Evolutionary conservation across 2,888 invertebrate species (phyloP), one percentile per base, ranked within the genome.

Genomic region (Lithodes maja): DNA sequence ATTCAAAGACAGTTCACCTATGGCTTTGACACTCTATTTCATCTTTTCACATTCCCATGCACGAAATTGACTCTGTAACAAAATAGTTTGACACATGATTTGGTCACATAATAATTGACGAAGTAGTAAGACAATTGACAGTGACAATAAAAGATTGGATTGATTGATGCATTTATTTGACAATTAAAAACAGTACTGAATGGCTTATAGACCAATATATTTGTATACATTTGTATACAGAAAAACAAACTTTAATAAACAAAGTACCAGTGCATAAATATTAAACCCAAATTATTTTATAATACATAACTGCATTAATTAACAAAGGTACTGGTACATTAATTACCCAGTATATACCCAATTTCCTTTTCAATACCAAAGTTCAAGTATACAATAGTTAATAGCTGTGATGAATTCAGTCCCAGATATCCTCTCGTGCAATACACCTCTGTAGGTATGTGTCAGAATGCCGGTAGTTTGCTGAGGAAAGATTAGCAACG

Each of bases 391-490:
- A 55, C 55, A 5, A 55, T 9, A 3, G 5, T 3, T 55, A 3
- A 55, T 9, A 3, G 33, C 33, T 12, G 2, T 2, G 15, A n/a
- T 3, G 12, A 55, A 9, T 2, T 33, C 49, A 77, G 2, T 77
- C 77, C 49, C 77, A 33, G 77, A 33, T 77, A 33, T 77, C 77
- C 33, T 77, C 77, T 15, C 77, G 49, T 33, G 77, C 54, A 53
- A 54, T 53, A 0, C n/a, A 54, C n/a, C 54, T 54, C 52, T n/a
- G 12, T 80, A 80, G 54, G 53, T 17, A 54, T 52, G 54, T 33
- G 53, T 54, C 80, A 53, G 80, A 80, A 80, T 80, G 80, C n/a
- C 54, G 80, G 80, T 53, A 80, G 80, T 80, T 80, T 54, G 80
- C 33, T 1, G 54, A 80, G 12, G 7, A 80, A 52, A 80, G 50